Evolutionary conservation across 2,797 vertebrate genomes (phyloP).

Genomic region (Brachyalestes nurse): DNA sequence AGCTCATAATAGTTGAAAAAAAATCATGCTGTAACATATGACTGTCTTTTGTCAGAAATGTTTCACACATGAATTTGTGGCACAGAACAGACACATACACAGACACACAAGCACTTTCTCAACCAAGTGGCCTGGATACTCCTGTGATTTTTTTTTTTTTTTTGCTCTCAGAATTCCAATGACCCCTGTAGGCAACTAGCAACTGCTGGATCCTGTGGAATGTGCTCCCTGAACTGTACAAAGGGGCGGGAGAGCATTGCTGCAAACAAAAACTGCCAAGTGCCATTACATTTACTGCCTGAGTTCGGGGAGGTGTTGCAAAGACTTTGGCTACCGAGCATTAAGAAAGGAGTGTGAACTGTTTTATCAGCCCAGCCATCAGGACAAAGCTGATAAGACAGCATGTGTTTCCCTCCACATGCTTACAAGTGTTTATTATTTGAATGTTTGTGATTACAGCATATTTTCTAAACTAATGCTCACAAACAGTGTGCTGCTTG

Average conservation of each 20-base stretch:
- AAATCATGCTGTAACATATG: slow-evolving; percentile 49
- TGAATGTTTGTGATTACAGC: slow-evolving; percentile 15
- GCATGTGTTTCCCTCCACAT: neutral
- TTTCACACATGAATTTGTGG: slow-evolving; percentile 45
- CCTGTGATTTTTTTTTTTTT: slow-evolving; percentile 64
- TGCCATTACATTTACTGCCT: slow-evolving; percentile 88
- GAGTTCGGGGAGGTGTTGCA: slow-evolving; percentile 83
- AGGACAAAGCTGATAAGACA: slow-evolving; percentile 25
- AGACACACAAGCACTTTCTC: slow-evolving; percentile 3
- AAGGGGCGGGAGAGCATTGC: slow-evolving; percentile 82
- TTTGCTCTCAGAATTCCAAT: slow-evolving; percentile 84
- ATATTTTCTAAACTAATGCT: slow-evolving; percentile 29
- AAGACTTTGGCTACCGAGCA: slow-evolving; percentile 66
- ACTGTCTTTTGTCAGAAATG: slow-evolving; percentile 47
- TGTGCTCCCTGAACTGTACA: slow-evolving; percentile 97
- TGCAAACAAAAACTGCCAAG: slow-evolving; percentile 95
- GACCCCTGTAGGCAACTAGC: slow-evolving; percentile 90
- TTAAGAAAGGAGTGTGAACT: slow-evolving; percentile 33
- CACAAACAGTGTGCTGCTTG: slow-evolving; percentile 18
- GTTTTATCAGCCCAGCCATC: slow-evolving; percentile 37
- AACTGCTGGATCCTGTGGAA: slow-evolving; percentile 90
- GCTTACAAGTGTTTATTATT: slow-evolving; percentile 6
- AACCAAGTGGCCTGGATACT: slow-evolving; percentile 71
- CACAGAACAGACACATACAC: slow-evolving; percentile 21
- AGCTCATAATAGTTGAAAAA: slow-evolving; percentile 46